Percentiles rank a stretch among this genome's conserved stretches.
These are phyloP conservation scores for Zhengitettix transpicula DNA, from an alignment of 2,888 invertebrate species.

Conservation along the genomic window DNA sequence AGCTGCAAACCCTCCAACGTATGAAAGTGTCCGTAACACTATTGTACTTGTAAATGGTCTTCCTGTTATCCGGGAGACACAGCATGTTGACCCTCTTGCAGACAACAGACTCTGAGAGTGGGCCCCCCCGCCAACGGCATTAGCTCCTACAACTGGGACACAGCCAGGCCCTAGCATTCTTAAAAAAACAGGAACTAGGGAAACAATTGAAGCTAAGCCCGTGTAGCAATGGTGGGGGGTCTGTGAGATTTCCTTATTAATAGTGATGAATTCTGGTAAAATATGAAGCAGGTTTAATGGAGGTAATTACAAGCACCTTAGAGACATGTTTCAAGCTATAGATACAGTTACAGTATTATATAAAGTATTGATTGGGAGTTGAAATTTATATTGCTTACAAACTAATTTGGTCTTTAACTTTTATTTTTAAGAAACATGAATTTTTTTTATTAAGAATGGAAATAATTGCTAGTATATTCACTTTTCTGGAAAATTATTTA, in stretches of 20 bases:
- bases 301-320: too few species aligned
- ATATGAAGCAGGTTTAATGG: too few species aligned
- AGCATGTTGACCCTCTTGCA: conserved; percentile 9
- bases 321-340: too few species aligned
- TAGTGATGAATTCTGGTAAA: too few species aligned
- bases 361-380: too few species aligned
- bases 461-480: too few species aligned
- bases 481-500: too few species aligned
- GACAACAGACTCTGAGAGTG: conserved; percentile 12
- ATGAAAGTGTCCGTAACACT: conserved; percentile 31
- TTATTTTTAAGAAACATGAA: too few species aligned
- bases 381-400: too few species aligned
- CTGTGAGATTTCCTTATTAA: background rate
- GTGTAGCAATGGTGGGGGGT: background rate
- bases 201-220: background rate
- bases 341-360: too few species aligned
- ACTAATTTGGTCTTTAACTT: too few species aligned
- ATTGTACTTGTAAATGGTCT: conserved; percentile 29
- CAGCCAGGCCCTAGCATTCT: conserved; percentile 5
- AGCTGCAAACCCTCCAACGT: conserved; percentile 23
- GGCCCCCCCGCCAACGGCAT: background rate
- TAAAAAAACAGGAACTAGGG: conserved; percentile 1
- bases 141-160: background rate
- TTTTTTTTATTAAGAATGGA: too few species aligned
- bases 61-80: conserved; percentile 20